Percentiles rank a stretch among this genome's conserved stretches.
phyloP scores from a whole-genome alignment of 2,797 vertebrate genomes.

The Halcyon chelicuti region DNA sequence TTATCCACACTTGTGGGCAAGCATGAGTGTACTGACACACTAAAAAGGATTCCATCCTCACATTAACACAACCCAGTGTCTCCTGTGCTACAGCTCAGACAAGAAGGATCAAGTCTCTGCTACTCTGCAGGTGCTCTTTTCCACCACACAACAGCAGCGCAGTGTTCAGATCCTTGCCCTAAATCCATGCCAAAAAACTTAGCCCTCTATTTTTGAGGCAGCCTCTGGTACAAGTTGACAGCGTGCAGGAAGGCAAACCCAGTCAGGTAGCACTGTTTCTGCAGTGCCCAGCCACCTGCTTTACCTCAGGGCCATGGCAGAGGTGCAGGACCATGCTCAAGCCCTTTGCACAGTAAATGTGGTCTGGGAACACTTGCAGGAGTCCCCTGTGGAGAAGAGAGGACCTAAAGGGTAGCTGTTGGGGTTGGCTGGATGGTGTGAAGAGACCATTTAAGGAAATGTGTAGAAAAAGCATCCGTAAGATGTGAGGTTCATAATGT shows the following conservation, averaged over 20 bases:
- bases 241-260: not conserved
- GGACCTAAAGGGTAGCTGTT: not conserved
- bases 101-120: not conserved
- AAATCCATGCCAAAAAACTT: not conserved
- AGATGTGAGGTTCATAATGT: not conserved
- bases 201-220: not conserved
- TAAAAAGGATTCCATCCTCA: not conserved
- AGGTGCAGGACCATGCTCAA: not conserved
- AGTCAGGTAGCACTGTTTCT: rapidly evolving
- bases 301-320: not conserved
- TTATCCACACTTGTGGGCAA: not conserved
- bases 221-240: not conserved
- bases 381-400: not conserved
- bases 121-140: not conserved
- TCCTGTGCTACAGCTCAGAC: not conserved
- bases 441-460: not conserved
- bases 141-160: not conserved
- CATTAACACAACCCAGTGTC: not conserved
- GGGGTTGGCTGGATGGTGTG: not conserved
- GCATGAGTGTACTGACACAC: not conserved
- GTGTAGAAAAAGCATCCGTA: not conserved
- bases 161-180: not conserved
- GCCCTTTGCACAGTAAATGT: not conserved
- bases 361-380: not conserved
- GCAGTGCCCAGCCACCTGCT: not conserved